phyloP scores from a whole-genome alignment of 2,113 vertebrate genomes.

The Mormyrus lacerda region DNA sequence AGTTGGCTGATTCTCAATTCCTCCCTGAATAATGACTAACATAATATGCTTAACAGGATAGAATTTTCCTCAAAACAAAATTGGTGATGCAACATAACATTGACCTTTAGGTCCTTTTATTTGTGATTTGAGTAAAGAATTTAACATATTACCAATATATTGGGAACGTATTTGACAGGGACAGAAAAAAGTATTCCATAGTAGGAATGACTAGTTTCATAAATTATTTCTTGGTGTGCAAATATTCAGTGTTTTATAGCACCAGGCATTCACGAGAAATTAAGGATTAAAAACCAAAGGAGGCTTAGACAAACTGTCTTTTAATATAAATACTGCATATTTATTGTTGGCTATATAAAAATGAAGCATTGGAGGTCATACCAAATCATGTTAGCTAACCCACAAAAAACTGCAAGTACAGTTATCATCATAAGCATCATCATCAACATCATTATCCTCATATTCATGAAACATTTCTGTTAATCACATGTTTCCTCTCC shows the following conservation, averaged over 20 bases:
- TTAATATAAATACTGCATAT: neutral
- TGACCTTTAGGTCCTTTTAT: neutral
- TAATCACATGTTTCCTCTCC: neutral
- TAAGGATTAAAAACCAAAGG: neutral
- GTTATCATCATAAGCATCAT: neutral
- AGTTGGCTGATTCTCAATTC: neutral
- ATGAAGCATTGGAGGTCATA: neutral
- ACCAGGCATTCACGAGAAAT: neutral
- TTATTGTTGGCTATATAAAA: neutral
- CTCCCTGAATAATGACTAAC: neutral
- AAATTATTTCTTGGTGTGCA: neutral
- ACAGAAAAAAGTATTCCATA: neutral
- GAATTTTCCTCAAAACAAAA: neutral
- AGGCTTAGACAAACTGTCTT: neutral
- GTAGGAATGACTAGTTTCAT: neutral
- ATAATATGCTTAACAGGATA: neutral
- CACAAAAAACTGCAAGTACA: neutral
- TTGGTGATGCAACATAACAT: neutral
- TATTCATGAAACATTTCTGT: neutral
- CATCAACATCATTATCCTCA: neutral
- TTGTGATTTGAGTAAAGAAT: neutral
- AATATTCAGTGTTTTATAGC: neutral
- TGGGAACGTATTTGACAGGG: neutral
- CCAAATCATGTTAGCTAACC: neutral
- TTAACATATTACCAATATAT: neutral